Conservation (phyloP, 2,888 invertebrate species). For the Acholoe squamosa region DNA sequence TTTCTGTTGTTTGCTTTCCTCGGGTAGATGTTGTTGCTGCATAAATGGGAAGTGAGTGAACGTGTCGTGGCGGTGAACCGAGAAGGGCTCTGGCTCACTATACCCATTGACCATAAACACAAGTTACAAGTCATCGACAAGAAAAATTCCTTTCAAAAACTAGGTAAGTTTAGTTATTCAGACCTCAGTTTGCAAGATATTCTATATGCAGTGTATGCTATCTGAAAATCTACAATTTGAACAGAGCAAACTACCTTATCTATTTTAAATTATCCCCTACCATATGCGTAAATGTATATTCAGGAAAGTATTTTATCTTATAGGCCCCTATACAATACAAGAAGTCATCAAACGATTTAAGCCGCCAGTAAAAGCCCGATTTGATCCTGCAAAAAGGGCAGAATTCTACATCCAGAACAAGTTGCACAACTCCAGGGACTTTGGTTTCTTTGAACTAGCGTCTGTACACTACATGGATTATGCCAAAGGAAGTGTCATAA, state of each 20-base stretch:
- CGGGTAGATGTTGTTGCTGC: not conserved
- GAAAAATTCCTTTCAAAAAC: too few relatives aligned
- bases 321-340: not conserved
- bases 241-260: too few relatives aligned
- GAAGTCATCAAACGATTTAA: not conserved
- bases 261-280: too few relatives aligned
- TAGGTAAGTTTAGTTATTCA: too few relatives aligned
- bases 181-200: too few relatives aligned
- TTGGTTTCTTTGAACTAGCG: not conserved
- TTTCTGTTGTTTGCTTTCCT: too few relatives aligned
- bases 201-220: too few relatives aligned
- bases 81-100: not conserved
- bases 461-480: not conserved
- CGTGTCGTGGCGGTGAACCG: not conserved
- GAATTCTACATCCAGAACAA: not conserved
- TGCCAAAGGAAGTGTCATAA: not conserved
- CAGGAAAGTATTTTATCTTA: not conserved
- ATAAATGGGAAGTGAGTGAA: slow-evolving; percentile 4
- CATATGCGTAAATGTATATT: too few relatives aligned
- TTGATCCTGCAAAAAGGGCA: not conserved
- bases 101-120: not conserved
- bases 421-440: not conserved
- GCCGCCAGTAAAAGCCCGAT: not conserved
- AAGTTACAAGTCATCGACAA: not conserved
- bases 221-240: too few relatives aligned